Conservation (phyloP, 2,888 invertebrate species). For the Pterostichus niger region DNA sequence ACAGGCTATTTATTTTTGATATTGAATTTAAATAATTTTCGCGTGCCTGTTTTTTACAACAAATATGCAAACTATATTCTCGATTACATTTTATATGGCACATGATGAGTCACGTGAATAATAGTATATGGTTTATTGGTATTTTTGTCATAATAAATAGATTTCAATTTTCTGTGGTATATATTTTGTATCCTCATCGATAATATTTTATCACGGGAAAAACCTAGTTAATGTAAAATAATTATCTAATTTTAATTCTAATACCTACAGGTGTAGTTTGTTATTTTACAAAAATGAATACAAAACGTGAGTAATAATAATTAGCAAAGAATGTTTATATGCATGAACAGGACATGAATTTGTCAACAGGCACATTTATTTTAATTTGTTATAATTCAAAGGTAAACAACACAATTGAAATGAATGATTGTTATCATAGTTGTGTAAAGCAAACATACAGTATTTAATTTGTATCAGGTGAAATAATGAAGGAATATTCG, state of each 20-base stretch:
- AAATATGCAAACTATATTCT: not conserved
- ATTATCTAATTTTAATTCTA: no score
- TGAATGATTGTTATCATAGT: slow-evolving; percentile 7
- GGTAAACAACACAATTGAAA: not conserved
- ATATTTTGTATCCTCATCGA: not conserved
- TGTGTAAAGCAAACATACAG: slow-evolving; percentile 1
- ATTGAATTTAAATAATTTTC: not conserved
- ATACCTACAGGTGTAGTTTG: no score
- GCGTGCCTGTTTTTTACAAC: not conserved
- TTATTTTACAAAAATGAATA: no score
- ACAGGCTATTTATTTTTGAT: no score
- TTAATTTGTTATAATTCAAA: slow-evolving; percentile 13
- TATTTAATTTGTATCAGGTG: slow-evolving; percentile 49
- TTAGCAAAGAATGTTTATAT: not conserved
- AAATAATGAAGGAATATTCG: slow-evolving; percentile 16
- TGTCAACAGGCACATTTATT: not conserved
- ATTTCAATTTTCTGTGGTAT: not conserved
- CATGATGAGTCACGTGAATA: not conserved
- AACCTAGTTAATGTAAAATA: not conserved
- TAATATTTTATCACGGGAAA: slow-evolving; percentile 12
- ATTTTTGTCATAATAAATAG: not conserved
- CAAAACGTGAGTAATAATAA: slow-evolving; percentile 20
- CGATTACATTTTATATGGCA: not conserved
- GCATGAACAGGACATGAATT: not conserved
- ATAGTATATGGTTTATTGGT: not conserved